phyloP scores from a whole-genome alignment of 92 coral and sea anemone species.

The Zoanthus gigantus region DNA sequence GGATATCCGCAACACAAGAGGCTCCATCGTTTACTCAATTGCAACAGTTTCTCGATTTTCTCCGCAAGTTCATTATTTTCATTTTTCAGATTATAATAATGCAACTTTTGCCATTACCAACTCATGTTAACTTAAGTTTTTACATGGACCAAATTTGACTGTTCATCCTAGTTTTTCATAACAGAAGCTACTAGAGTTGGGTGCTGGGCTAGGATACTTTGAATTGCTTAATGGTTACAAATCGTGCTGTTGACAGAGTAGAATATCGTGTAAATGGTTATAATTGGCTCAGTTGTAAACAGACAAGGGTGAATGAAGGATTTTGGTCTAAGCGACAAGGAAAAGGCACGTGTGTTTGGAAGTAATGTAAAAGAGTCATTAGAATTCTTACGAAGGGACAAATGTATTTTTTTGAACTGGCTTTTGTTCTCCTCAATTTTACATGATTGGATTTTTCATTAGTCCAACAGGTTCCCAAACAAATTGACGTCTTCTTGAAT shows the following conservation, averaged over 20 bases:
- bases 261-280: not conserved
- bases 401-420: not conserved
- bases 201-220: not conserved
- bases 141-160: too few relatives aligned
- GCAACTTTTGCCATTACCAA: too few relatives aligned
- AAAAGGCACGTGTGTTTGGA: not conserved
- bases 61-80: too few relatives aligned
- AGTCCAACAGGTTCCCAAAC: not conserved
- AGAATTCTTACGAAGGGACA: not conserved
- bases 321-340: not conserved
- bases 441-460: not conserved
- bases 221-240: slow-evolving; percentile 11
- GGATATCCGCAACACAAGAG: too few relatives aligned
- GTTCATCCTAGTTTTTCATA: too few relatives aligned
- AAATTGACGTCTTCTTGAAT: not conserved
- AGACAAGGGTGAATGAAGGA: slow-evolving; percentile 20
- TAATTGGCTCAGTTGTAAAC: not conserved
- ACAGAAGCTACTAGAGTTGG: not conserved
- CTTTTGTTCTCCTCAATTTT: not conserved
- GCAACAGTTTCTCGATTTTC: too few relatives aligned
- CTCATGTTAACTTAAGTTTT: too few relatives aligned
- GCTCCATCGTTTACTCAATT: too few relatives aligned
- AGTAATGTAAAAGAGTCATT: not conserved
- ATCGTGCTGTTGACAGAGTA: not conserved
- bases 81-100: too few relatives aligned